These are phyloP conservation scores for Lepidostoma basale DNA, from an alignment of 1,140 invertebrate species.

Conservation along the genomic window DNA sequence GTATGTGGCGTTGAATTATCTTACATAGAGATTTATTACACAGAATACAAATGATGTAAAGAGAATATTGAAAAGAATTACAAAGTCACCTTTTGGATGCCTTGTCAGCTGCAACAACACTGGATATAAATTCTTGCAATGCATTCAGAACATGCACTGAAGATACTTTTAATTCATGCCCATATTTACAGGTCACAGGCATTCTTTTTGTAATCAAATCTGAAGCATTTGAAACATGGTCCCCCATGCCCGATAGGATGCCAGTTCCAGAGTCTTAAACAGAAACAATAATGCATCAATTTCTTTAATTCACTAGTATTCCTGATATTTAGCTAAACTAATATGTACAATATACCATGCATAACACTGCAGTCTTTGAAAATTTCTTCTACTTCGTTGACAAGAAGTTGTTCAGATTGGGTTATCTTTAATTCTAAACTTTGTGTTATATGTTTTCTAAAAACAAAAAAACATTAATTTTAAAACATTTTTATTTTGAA, in stretches of 20 bases:
- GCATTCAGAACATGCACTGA: conserved; percentile 62
- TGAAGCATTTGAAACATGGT: neutral
- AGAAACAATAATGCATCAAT: neutral
- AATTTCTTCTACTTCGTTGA: conserved; percentile 30
- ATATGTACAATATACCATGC: neutral
- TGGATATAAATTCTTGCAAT: conserved; percentile 61
- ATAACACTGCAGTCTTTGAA: conserved; percentile 6
- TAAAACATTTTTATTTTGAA: neutral
- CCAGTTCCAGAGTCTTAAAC: neutral
- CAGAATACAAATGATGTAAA: too few species aligned
- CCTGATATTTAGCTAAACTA: neutral
- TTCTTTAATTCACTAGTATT: too few species aligned
- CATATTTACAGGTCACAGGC: conserved; percentile 33
- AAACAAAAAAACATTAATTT: neutral
- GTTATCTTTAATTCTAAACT: conserved; percentile 30
- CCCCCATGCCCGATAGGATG: neutral
- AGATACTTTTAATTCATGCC: conserved; percentile 63
- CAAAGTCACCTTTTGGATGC: neutral
- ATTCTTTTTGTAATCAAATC: neutral
- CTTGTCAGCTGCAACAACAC: conserved; percentile 18
- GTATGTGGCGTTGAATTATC: too few species aligned
- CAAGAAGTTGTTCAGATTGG: conserved; percentile 26
- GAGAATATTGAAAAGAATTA: neutral
- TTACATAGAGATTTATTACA: too few species aligned
- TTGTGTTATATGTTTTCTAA: too few species aligned